Conservation (phyloP, 2,113 vertebrate species). For the Gracilinanus agilis region DNA sequence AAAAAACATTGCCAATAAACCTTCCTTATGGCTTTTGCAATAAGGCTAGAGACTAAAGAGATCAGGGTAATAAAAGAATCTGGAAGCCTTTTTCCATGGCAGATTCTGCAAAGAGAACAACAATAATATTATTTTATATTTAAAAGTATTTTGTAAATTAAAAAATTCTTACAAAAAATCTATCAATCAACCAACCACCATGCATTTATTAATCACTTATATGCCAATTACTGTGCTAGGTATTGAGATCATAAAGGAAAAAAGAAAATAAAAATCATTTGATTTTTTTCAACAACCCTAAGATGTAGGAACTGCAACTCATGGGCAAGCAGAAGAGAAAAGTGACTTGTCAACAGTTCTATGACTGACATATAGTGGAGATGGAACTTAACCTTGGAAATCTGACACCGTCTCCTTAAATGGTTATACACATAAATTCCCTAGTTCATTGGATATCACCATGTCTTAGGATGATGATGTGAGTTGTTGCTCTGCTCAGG, state of each 20-base stretch:
- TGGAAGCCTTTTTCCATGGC: background rate
- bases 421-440: background rate
- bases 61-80: background rate
- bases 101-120: background rate
- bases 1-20: background rate
- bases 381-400: background rate
- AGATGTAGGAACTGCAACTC: background rate
- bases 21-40: background rate
- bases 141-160: background rate
- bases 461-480: background rate
- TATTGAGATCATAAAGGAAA: background rate
- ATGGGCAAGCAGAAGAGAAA: background rate
- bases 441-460: background rate
- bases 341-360: background rate
- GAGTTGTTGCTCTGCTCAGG: background rate
- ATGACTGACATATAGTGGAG: background rate
- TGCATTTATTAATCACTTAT: background rate
- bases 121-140: background rate
- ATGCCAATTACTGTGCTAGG: background rate
- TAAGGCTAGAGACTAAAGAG: background rate
- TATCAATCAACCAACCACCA: background rate
- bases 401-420: background rate
- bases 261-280: background rate
- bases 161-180: background rate
- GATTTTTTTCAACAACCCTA: background rate